Evolutionary conservation across 2,797 vertebrate species (phyloP).

Genomic region (Malacoctenus gilli): DNA sequence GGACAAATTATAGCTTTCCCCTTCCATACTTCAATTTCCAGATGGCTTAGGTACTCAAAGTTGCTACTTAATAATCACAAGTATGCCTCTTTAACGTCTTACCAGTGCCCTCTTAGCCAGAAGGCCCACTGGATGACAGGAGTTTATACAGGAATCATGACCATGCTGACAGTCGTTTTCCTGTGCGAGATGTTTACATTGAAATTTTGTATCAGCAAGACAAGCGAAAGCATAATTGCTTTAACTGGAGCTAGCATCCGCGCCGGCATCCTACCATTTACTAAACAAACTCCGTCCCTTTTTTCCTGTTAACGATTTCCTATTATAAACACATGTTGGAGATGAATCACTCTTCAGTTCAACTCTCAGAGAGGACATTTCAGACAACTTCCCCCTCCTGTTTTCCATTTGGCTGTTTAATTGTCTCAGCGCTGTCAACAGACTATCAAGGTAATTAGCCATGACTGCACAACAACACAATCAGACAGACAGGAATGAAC

Average conservation of each 20-base stretch:
- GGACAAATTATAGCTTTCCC: too few relatives aligned
- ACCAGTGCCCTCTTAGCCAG: too few relatives aligned
- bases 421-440: conserved; percentile 77
- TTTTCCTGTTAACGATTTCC: conserved; percentile 63
- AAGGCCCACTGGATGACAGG: too few relatives aligned
- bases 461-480: conserved; percentile 77
- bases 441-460: conserved; percentile 80
- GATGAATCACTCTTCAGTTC: conserved; percentile 71
- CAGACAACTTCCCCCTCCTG: conserved; percentile 71
- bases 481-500: conserved; percentile 71
- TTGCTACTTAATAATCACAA: too few relatives aligned
- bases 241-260: conserved; percentile 34
- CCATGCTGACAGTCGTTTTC: conserved; percentile 11
- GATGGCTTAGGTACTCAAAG: too few relatives aligned
- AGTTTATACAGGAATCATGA: too few relatives aligned
- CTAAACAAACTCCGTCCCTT: conserved; percentile 69
- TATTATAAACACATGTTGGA: conserved; percentile 73
- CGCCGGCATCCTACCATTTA: conserved; percentile 46
- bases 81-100: too few relatives aligned
- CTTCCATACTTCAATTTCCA: too few relatives aligned
- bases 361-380: conserved; percentile 70
- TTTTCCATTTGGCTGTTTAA: conserved; percentile 78
- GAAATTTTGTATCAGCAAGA: conserved; percentile 28
- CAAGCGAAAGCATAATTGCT: conserved; percentile 48
- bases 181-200: conserved; percentile 24